Percentiles rank a stretch among this genome's conserved stretches.
phyloP scores from a whole-genome alignment of 2,888 invertebrate genomes.

The Neocrepidodera transversa region DNA sequence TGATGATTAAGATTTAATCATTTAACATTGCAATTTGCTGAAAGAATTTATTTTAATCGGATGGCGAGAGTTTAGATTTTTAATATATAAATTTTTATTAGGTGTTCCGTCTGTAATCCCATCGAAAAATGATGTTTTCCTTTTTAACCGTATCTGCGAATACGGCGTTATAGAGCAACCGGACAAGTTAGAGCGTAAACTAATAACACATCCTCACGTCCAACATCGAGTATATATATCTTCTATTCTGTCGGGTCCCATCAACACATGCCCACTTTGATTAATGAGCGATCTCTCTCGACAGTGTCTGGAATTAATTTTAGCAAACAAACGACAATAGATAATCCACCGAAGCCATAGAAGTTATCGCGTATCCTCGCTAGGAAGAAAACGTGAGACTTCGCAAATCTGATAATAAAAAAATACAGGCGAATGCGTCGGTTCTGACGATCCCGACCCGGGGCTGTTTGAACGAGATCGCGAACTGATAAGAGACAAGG shows the following conservation, averaged over 20 bases:
- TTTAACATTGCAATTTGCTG: no score
- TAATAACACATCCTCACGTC: not conserved
- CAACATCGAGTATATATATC: conserved; percentile 22
- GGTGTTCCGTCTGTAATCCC: no score
- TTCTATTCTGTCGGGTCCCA: conserved; percentile 38
- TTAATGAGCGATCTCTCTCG: conserved; percentile 58
- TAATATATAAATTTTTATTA: no score
- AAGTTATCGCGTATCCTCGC: conserved; percentile 54
- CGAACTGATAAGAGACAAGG: conserved; percentile 43
- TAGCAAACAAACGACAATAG: conserved; percentile 58
- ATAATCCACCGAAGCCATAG: conserved; percentile 52
- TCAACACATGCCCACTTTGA: conserved; percentile 50
- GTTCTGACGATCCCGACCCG: conserved; percentile 42
- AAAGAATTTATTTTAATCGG: no score
- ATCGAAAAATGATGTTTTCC: no score
- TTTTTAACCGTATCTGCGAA: no score
- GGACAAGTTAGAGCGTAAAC: not conserved
- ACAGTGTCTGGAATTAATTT: conserved; percentile 58
- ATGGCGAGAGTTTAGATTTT: no score
- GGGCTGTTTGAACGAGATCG: conserved; percentile 56
- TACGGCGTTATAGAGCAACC: no score
- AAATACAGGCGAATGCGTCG: conserved; percentile 52
- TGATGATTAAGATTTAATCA: no score
- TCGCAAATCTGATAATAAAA: conserved; percentile 61
- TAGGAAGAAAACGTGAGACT: conserved; percentile 60